A percentile compares a stretch with the other conserved stretches of the same genome.
Evolutionary conservation across 2,113 vertebrate genomes (phyloP).

Genomic region (Lampris incognitus): DNA sequence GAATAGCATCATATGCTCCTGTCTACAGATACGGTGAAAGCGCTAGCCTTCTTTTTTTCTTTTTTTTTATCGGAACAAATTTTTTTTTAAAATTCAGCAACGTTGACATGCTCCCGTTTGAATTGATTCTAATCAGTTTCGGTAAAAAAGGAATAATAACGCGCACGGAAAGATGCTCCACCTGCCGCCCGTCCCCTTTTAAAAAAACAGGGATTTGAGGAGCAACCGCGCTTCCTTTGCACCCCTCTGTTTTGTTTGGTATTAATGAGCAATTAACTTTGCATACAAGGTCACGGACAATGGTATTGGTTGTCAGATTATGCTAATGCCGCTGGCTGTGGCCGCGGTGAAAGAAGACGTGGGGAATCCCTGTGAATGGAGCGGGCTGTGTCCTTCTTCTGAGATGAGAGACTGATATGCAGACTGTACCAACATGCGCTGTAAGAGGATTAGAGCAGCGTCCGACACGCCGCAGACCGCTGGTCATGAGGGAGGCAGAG

Average conservation of each 20-base stretch:
- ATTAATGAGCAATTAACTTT: conserved; percentile 83
- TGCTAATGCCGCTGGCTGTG: conserved; percentile 72
- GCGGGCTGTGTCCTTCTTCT: conserved; percentile 71
- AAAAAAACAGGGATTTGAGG: conserved; percentile 58
- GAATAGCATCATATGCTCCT: too few species aligned
- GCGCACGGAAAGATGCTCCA: conserved; percentile 32
- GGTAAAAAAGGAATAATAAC: conserved; percentile 36
- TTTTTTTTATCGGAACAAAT: too few species aligned
- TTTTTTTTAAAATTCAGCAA: background rate
- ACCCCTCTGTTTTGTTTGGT: conserved; percentile 76
- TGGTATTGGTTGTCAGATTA: conserved; percentile 79
- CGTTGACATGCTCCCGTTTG: conserved; percentile 11
- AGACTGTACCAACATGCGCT: conserved; percentile 80
- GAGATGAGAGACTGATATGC: conserved; percentile 78
- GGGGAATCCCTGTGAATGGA: conserved; percentile 72
- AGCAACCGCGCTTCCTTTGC: conserved; percentile 70
- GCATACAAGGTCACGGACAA: conserved; percentile 80
- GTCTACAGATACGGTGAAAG: too few species aligned
- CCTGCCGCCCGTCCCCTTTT: conserved; percentile 51
- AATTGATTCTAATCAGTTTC: conserved; percentile 19
- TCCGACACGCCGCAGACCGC: conserved; percentile 76
- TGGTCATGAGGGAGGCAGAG: conserved; percentile 66
- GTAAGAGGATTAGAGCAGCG: conserved; percentile 81
- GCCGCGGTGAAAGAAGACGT: conserved; percentile 59
- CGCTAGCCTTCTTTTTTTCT: too few species aligned